A percentile compares a stretch with the other conserved stretches of the same genome.
These are phyloP conservation scores for Panagrolaimus sp. DNA, from an alignment of 1,140 invertebrate genomes.

Conservation along the genomic window DNA sequence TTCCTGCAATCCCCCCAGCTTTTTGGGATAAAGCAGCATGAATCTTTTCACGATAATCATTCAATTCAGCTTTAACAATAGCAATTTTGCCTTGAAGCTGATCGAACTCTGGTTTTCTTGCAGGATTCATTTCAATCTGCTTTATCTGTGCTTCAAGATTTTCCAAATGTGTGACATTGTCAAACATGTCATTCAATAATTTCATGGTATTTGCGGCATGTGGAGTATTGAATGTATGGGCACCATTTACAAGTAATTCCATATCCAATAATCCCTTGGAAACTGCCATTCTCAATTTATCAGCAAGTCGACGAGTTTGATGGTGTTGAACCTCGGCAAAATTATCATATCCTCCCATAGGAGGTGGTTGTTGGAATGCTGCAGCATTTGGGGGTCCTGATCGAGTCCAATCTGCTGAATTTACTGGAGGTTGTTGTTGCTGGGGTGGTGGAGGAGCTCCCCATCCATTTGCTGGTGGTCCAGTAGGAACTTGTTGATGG, in stretches of 20 bases:
- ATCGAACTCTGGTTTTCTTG: background rate
- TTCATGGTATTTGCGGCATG: conserved; percentile 10
- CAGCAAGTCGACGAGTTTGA: conserved; percentile 17
- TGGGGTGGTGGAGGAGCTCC: background rate
- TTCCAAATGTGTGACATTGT: conserved; percentile 15
- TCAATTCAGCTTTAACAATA: background rate
- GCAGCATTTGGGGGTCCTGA: background rate
- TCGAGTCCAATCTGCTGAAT: conserved; percentile 15
- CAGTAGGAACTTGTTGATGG: background rate
- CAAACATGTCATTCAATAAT: conserved; percentile 21
- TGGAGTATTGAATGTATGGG: background rate
- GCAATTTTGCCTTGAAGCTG: conserved; percentile 1
- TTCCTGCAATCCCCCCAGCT: background rate
- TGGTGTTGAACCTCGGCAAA: background rate
- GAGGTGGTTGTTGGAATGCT: background rate
- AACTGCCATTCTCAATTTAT: conserved; percentile 24
- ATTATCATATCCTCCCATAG: background rate
- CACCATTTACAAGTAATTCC: conserved; percentile 9
- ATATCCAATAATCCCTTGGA: conserved; percentile 20
- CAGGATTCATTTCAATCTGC: background rate
- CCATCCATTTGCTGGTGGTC: background rate
- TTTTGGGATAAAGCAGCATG: background rate
- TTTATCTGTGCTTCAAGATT: background rate
- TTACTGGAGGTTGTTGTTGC: background rate
- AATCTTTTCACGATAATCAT: conserved; percentile 21